Evolutionary conservation across 2,888 invertebrate genomes (phyloP), one percentile per base, ranked within the genome.

Genomic region (Liopterus haemorrhoidalis): DNA sequence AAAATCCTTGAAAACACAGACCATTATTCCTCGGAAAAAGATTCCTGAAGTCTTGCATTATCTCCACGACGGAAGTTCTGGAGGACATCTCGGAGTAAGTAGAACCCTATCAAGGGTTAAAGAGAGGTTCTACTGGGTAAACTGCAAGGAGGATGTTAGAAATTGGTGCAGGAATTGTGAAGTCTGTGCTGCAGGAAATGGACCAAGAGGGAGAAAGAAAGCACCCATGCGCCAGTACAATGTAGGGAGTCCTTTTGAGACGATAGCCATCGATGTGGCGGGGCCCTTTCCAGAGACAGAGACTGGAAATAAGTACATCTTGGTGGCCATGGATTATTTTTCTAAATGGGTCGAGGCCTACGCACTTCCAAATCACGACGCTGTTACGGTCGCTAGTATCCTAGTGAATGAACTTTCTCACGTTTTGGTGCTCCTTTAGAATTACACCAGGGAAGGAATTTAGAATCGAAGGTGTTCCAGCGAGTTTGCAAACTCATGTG

Each of bases 301-400:
- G 2, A 30, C 38, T 1, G 53, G 52, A n/a, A 57, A 59, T 32
- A 50, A 51, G n/a, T 59, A 54, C 40, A 44, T 57, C 1, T 24
- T 58, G n/a, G 55, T 57, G 0, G 50, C 51, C 2, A 52, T 48
- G 50, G 55, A 40, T 49, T 54, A 57, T 16, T 56, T 59, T 16
- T 55, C 24, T 58, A 54, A n/a, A n/a, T n/a, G n/a, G 55, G 51
- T 54, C 1, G 57, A 59, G 41, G 56, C 50, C 5, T 55, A 57
- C 19, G 53, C 63, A 2, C 30, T 64, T 5, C 57, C 56, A 1
- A 56, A 62, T 22, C 57, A 58, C 14, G 54, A 54, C 30, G 55
- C 63, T 0, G 49, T 47, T 4, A 61, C 63, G 0, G 51, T 63
- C 4, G 62, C 63, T 0, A 39, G 49, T 21, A 36, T 24, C n/a